A percentile compares a stretch with the other conserved stretches of the same genome.
Conservation (phyloP, 2,888 invertebrate genomes). For the Notodonta dromedarius region DNA sequence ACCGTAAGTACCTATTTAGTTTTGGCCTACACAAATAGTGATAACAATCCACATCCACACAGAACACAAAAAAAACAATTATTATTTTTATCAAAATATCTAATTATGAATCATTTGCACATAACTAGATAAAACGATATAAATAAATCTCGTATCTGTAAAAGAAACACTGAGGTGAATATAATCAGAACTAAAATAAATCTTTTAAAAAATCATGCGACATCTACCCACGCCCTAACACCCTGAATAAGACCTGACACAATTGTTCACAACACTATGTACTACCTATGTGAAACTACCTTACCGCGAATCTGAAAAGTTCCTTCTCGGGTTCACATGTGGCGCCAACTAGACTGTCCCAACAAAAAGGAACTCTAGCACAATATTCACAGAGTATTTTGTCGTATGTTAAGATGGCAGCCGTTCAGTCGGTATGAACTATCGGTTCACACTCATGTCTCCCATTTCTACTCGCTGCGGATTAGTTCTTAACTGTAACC, state of each 20-base stretch:
- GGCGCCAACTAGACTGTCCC: slow-evolving; percentile 37
- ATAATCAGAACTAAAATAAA: too few relatives aligned
- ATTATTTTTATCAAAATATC: too few relatives aligned
- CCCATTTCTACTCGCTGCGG: slow-evolving; percentile 48
- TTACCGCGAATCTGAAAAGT: slow-evolving; percentile 72
- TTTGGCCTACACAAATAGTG: too few relatives aligned
- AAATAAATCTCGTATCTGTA: too few relatives aligned
- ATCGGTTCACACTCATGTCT: slow-evolving; percentile 55
- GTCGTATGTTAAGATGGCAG: slow-evolving; percentile 20
- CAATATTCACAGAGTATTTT: not conserved
- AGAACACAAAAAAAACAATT: too few relatives aligned
- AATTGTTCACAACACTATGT: slow-evolving; percentile 37
- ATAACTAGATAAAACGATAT: too few relatives aligned
- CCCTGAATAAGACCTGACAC: slow-evolving; percentile 26
- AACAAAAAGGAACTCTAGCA: not conserved
- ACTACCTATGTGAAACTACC: slow-evolving; percentile 47
- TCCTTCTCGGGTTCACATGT: slow-evolving; percentile 54
- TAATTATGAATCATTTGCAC: too few relatives aligned
- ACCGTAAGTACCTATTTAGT: too few relatives aligned
- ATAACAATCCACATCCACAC: too few relatives aligned
- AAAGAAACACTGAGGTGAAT: too few relatives aligned
- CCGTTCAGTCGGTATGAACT: slow-evolving; percentile 43
- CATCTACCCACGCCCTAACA: slow-evolving; percentile 17
- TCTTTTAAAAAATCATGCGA: slow-evolving; percentile 6
- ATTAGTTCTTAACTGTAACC: slow-evolving; percentile 54